These are phyloP conservation scores for Rhinoptilus africanus DNA, from an alignment of 2,113 vertebrate species.

Conservation along the genomic window DNA sequence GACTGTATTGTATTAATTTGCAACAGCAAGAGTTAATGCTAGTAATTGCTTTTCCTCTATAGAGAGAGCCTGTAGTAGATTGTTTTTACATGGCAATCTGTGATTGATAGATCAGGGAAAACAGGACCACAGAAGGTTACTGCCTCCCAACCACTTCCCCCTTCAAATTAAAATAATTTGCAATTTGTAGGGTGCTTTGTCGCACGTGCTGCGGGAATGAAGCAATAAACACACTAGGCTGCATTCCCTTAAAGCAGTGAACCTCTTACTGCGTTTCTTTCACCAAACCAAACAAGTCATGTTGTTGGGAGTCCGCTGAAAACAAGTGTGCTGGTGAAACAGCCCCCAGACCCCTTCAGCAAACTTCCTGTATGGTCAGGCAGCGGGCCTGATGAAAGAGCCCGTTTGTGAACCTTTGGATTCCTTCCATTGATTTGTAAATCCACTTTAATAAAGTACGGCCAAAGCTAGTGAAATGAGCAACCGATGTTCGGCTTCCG, in stretches of 20 bases:
- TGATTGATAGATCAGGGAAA: conserved; percentile 64
- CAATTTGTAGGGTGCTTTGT: conserved; percentile 38
- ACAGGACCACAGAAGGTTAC: conserved; percentile 57
- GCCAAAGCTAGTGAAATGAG: conserved; percentile 42
- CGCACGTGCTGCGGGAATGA: not conserved
- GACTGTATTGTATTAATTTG: conserved; percentile 48
- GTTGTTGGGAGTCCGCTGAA: conserved; percentile 38
- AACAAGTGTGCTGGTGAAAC: conserved; percentile 46
- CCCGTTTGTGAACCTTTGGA: conserved; percentile 59
- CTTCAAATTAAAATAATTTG: conserved; percentile 54
- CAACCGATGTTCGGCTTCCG: not conserved
- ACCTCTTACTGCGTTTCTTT: conserved; percentile 42
- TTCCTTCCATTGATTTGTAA: conserved; percentile 64
- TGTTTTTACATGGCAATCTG: conserved; percentile 46
- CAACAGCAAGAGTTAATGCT: conserved; percentile 51
- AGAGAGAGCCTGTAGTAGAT: conserved; percentile 24
- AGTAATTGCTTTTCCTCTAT: conserved; percentile 44
- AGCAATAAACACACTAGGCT: conserved; percentile 16
- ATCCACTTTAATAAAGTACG: conserved; percentile 55
- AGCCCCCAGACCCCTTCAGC: conserved; percentile 54
- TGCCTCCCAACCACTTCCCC: conserved; percentile 26
- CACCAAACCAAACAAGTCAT: conserved; percentile 26
- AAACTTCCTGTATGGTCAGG: conserved; percentile 56
- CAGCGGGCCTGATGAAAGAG: conserved; percentile 55
- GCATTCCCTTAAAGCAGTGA: conserved; percentile 43